Percentiles rank a stretch among this genome's conserved stretches.
These are phyloP conservation scores for Uloborus diversus DNA, from an alignment of 1,140 invertebrate species.

Conservation along the genomic window DNA sequence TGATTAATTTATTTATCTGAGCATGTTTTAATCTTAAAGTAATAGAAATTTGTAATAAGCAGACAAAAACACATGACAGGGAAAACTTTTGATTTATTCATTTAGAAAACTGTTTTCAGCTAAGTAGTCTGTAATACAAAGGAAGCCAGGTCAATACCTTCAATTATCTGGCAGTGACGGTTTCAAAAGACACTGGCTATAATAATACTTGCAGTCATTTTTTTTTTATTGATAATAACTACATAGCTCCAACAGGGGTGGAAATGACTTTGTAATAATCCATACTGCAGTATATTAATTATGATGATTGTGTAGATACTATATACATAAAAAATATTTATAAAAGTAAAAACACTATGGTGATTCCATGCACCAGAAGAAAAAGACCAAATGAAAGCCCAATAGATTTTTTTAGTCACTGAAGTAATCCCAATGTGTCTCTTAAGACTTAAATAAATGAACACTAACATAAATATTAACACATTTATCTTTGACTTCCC, in stretches of 20 bases:
- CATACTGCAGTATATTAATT: background rate
- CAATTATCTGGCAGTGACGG: constrained; percentile 3
- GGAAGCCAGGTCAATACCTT: background rate
- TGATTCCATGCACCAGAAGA: background rate
- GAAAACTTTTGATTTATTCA: background rate
- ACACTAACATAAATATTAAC: background rate
- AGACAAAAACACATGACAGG: no score
- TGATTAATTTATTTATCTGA: no score
- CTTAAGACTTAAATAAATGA: no score
- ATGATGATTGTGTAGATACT: background rate
- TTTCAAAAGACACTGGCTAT: constrained; percentile 1
- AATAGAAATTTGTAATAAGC: no score
- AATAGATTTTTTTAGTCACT: background rate
- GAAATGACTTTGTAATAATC: no score
- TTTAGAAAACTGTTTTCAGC: background rate
- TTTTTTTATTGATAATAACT: background rate
- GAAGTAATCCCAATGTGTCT: background rate
- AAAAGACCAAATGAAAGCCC: background rate
- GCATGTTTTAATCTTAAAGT: no score
- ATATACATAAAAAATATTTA: background rate
- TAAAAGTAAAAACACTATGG: constrained; percentile 7
- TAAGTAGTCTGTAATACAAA: background rate
- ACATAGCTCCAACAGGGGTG: background rate
- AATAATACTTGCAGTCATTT: background rate
- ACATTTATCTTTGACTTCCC: background rate